phyloP scores from a whole-genome alignment of 2,113 vertebrate species.

The Psilopogon haemacephalus region DNA sequence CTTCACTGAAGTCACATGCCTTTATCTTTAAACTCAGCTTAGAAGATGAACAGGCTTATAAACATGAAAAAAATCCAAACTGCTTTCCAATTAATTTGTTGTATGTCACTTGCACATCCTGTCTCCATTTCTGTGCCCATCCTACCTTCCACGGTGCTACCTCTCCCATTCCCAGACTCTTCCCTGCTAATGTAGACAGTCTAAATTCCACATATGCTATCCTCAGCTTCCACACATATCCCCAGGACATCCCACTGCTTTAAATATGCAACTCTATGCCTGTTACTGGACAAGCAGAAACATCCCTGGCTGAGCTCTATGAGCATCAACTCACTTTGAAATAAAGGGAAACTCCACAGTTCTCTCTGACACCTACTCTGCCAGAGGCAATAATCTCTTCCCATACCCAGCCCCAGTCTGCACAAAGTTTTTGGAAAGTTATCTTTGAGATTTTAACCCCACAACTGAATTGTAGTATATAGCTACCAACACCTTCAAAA shows the following conservation, averaged over 20 bases:
- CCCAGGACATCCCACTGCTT: background rate
- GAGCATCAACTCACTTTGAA: background rate
- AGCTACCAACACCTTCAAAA: background rate
- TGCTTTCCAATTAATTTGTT: background rate
- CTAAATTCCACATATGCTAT: accelerated
- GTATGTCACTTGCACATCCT: background rate
- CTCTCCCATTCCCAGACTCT: background rate
- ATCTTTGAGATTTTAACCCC: background rate
- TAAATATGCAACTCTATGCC: background rate
- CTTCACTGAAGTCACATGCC: background rate
- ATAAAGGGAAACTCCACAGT: background rate
- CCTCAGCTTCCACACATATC: background rate
- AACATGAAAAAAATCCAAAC: background rate
- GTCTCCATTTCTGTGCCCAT: background rate
- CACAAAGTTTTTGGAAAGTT: background rate
- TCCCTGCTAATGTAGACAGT: background rate
- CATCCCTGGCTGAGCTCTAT: background rate
- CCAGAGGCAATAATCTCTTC: background rate
- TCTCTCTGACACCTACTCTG: background rate
- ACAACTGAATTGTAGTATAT: background rate
- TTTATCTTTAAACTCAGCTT: background rate
- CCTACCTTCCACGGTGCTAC: background rate
- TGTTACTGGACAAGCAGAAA: background rate
- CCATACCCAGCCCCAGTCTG: background rate
- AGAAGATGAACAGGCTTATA: background rate